Evolutionary conservation across 2,888 invertebrate species (phyloP).

Genomic region (Antheraea assamensis): DNA sequence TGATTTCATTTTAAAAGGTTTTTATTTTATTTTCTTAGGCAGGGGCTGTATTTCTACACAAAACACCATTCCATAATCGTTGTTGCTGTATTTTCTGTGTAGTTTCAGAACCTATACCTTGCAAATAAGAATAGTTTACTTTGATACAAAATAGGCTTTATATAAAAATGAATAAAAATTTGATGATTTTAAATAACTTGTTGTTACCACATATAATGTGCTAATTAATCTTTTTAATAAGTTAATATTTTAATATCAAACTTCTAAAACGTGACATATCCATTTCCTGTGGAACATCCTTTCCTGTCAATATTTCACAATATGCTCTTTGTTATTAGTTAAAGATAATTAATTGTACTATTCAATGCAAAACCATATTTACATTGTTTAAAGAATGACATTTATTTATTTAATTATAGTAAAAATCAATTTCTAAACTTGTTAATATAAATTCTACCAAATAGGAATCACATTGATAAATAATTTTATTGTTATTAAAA

Average conservation of each 20-base stretch:
- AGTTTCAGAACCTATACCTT: no score
- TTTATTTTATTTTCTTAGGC: no score
- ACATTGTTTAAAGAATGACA: neutral
- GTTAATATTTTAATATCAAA: neutral
- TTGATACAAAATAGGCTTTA: no score
- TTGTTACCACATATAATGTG: neutral
- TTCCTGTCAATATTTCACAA: slow-evolving; percentile 1
- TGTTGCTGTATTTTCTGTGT: no score
- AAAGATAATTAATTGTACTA: neutral
- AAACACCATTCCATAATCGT: no score
- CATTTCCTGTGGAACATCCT: neutral
- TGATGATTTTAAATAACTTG: neutral
- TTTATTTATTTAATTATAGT: no score
- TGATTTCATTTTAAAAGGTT: no score
- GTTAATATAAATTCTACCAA: neutral
- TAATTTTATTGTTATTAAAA: neutral
- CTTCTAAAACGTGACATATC: neutral
- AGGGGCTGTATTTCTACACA: no score
- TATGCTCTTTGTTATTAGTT: neutral
- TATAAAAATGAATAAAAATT: neutral
- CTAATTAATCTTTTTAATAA: neutral
- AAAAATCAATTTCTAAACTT: no score
- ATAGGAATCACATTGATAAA: neutral
- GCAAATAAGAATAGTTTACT: no score
- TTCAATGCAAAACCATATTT: no score